phyloP scores from a whole-genome alignment of 2,797 vertebrate species.

The Cirrhinus mrigala region DNA sequence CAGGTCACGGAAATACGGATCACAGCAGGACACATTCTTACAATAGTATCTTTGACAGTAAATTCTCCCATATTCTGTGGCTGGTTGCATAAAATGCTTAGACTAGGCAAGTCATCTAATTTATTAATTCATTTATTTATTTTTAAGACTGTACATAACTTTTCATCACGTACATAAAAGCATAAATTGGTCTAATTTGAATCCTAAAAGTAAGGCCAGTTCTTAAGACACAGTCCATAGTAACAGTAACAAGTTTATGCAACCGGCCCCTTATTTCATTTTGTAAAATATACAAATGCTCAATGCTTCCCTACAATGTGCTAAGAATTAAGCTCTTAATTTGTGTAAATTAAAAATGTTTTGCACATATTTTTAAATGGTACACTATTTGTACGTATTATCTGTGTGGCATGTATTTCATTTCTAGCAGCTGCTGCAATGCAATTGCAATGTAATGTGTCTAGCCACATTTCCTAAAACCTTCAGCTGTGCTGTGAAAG shows the following conservation, averaged over 20 bases:
- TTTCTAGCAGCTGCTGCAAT: neutral
- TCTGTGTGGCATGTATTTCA: neutral
- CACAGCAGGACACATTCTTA: neutral
- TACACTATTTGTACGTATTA: neutral
- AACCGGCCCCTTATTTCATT: no score
- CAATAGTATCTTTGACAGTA: neutral
- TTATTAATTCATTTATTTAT: no score
- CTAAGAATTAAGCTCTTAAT: constrained; percentile 1
- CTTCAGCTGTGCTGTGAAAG: neutral
- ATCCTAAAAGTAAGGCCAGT: no score
- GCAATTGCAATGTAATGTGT: neutral
- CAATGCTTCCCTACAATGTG: constrained; percentile 32
- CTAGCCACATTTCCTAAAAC: neutral
- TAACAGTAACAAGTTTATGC: no score
- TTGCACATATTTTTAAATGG: neutral
- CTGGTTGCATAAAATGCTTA: no score
- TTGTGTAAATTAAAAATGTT: neutral
- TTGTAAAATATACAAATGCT: neutral
- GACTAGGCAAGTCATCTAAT: no score
- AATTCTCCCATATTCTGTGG: neutral
- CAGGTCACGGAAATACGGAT: neutral
- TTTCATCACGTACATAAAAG: no score
- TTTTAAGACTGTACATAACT: no score
- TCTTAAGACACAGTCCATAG: no score
- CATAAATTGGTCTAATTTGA: no score